Evolutionary conservation across 2,888 invertebrate species (phyloP), one percentile per base, ranked within the genome.

Genomic region (Tenthredo distinguenda): DNA sequence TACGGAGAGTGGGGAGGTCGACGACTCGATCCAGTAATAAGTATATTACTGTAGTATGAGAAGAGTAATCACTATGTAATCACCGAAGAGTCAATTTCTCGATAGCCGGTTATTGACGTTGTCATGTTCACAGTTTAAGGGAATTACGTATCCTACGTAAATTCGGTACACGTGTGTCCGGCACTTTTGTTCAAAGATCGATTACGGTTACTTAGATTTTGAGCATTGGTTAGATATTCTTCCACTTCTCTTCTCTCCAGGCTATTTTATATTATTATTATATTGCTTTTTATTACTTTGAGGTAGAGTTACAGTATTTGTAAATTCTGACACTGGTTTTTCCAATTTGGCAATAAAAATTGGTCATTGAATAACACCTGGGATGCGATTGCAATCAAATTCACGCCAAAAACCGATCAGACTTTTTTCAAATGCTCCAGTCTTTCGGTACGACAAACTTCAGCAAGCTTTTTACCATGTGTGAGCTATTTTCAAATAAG

Each of bases 1-100:
- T 88, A 89, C 90, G 88, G 88, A 89, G 88, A 89, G 89, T 89
- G 89, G 90, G 87, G 90, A 90, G 91, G 91, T 91, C 91, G 92
- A 88, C 91, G 91, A 92, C 91, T 89, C 87, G 87, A 89, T 89
- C 89, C 87, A 87, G 87, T 88, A 79, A 37, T 40, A n/a, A 62
- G 6, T 47, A 37, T 55, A 58, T 34, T 50, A 77, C 77, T 26
- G 26, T 55, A 26, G 26, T 77, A 31, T 18, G 18, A 31, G 77
- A 68, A 31, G 50, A 68, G 26, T 68, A 10, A 68, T 68, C 34
- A 76, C 76, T 77, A 86, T 74, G 71, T 86, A 72, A 84, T 84
- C 84, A 50, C 50, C 62, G 37, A 15, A 62, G 76, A 58, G 18
- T 79, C 83, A 37, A 86, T 76, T 55, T 81, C 86, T 43, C 31